Base-by-base conservation (phyloP, 1,140 invertebrate genomes). In the Drosophila simulans region DNA sequence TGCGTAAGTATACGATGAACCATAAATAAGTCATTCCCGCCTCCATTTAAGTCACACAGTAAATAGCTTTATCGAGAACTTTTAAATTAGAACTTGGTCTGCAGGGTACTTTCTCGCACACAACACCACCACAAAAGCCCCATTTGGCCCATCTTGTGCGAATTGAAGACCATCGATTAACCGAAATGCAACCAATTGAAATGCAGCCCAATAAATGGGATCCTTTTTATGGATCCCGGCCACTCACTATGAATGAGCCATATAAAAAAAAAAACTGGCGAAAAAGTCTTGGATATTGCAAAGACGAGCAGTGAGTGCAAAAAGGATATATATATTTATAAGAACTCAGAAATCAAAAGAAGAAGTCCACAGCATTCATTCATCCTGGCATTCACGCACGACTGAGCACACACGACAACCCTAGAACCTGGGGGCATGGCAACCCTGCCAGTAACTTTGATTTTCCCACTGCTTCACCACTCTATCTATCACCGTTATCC, bases 341-440 rank as follows among this genome's bases (percentile, higher is more conserved):
- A 11, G 53, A 20, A 12, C 10, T 15, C 25, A 51, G 11, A 45
- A 57, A 27, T 34, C 12, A 31, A 52, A 43, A 13, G n/a, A 43
- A 45, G 37, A 22, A 42, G n/a, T 13, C 31, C 22, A 5, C 15
- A 27, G 34, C 27, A 43, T 42, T 37, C 59, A 35, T 43, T 65
- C 37, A 65, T 43, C 45, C 35, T 43, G 42, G 20, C 12, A 34
- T n/a, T 17, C 45, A 65, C 31, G 64, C 64, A 68, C 64, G 64
- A 52, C 64, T 64, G 58, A 35, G 37, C 64, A 68, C 64, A 68
- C 59, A 64, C 59, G 64, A 68, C 59, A 43, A 35, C 64, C 59
- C 64, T 52, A 59, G 12, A 15, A n/a, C 11, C 35, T 11, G 25
- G n/a, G 62, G 37, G 35, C 25, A 51, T 25, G 56, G 59, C 37